These are phyloP conservation scores for Trachelus iudaicus DNA, from an alignment of 2,888 invertebrate genomes.

Conservation along the genomic window DNA sequence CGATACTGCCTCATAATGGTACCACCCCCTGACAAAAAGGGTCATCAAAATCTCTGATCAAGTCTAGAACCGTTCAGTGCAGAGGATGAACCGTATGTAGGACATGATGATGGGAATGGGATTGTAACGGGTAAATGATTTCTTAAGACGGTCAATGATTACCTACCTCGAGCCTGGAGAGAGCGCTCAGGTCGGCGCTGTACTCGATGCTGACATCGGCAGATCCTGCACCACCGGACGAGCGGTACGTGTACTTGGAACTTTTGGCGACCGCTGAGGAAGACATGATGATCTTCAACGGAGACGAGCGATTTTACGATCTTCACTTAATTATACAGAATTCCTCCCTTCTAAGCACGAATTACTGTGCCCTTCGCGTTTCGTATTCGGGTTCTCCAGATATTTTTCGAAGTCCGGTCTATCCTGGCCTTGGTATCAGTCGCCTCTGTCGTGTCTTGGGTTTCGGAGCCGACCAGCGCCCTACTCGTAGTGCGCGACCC, in stretches of 20 bases:
- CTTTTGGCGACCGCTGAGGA: constrained; percentile 83
- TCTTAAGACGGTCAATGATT: too few species aligned
- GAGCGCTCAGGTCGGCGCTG: constrained; percentile 91
- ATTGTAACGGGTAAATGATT: too few species aligned
- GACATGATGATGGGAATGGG: too few species aligned
- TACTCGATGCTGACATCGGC: constrained; percentile 96
- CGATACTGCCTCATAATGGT: too few species aligned
- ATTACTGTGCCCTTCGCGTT: constrained; percentile 11
- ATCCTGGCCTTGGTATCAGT: constrained; percentile 32
- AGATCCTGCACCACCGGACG: constrained; percentile 79
- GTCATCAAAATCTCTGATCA: too few species aligned
- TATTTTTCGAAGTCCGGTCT: constrained; percentile 15
- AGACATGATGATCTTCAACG: constrained; percentile 65
- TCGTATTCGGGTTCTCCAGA: constrained; percentile 7
- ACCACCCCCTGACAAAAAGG: too few species aligned
- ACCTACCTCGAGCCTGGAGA: constrained; percentile 95
- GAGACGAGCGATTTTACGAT: not conserved
- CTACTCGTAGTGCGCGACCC: constrained; percentile 71
- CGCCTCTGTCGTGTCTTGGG: constrained; percentile 46
- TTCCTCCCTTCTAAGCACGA: too few species aligned
- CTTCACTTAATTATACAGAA: not conserved
- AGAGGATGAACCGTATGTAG: too few species aligned
- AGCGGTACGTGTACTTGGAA: constrained; percentile 93
- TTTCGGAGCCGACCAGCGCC: constrained; percentile 68
- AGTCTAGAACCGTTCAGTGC: too few species aligned